Conservation (phyloP, 1,140 invertebrate species). For the Drosophila burlai region DNA sequence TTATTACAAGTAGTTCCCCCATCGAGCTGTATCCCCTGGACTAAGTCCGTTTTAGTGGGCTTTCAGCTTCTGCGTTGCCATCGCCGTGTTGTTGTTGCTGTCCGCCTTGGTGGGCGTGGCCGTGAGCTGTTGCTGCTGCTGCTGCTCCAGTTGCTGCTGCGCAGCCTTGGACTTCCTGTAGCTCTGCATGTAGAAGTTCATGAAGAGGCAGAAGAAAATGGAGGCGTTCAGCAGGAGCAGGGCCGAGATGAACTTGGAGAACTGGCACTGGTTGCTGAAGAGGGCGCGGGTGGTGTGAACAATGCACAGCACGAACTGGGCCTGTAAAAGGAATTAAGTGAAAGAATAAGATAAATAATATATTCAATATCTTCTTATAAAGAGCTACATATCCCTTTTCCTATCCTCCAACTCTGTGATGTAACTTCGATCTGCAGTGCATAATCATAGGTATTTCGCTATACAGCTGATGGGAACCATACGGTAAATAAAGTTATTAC, state of each 20-base stretch:
- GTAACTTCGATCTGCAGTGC: background rate
- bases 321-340: conserved; percentile 85
- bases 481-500: conserved; percentile 14
- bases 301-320: conserved; percentile 92
- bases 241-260: conserved; percentile 91
- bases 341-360: background rate
- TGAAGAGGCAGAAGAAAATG: conserved; percentile 96
- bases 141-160: conserved; percentile 34
- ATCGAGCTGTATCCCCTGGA: conserved; percentile 45
- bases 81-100: conserved; percentile 52
- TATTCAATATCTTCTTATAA: background rate
- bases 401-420: background rate
- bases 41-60: conserved; percentile 49
- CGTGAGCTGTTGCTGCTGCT: conserved; percentile 15
- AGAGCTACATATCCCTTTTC: background rate
- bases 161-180: conserved; percentile 87
- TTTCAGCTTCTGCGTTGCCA: conserved; percentile 60
- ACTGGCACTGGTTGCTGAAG: conserved; percentile 90
- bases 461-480: conserved; percentile 17
- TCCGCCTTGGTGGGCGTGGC: conserved; percentile 31
- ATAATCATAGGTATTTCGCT: conserved; percentile 10
- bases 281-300: conserved; percentile 91
- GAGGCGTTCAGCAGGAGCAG: conserved; percentile 93
- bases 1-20: conserved; percentile 42
- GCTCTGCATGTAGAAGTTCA: conserved; percentile 95